Evolutionary conservation across 2,113 vertebrate species (phyloP).

Genomic region (Lynx canadensis): DNA sequence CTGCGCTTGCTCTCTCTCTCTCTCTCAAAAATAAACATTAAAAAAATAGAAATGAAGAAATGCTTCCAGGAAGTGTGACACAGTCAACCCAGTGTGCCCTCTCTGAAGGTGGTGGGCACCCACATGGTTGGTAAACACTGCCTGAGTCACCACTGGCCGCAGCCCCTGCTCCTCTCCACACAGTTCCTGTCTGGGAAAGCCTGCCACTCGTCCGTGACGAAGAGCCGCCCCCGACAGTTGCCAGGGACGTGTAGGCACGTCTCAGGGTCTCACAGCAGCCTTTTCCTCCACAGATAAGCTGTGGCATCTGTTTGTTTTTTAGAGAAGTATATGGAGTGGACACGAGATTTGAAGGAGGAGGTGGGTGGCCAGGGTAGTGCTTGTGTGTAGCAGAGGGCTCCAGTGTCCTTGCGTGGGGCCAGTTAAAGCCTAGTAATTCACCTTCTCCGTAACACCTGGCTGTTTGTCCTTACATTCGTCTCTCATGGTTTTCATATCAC

Average conservation of each 20-base stretch:
- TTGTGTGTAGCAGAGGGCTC: neutral
- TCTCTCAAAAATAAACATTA: no score
- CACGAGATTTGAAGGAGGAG: neutral
- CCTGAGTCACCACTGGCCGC: slow-evolving; percentile 53
- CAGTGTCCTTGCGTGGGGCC: neutral
- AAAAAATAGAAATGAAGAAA: slow-evolving; percentile 46
- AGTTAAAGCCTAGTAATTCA: neutral
- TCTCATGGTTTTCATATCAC: neutral
- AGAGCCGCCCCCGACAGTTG: neutral
- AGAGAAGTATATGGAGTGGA: neutral
- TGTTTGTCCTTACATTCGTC: neutral
- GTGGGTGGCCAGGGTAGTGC: neutral
- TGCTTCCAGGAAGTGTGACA: slow-evolving; percentile 51
- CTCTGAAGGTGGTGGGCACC: slow-evolving; percentile 29
- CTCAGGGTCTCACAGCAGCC: neutral
- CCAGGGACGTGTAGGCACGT: neutral
- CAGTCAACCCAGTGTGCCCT: neutral
- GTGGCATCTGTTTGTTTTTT: neutral
- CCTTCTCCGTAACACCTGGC: neutral
- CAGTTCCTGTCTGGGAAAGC: neutral
- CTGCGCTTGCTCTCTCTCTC: no score
- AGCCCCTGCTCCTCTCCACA: neutral
- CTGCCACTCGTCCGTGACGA: rapidly evolving
- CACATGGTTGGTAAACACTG: neutral
- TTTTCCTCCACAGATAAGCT: neutral